Base-by-base conservation (phyloP, 2,888 invertebrate species). In the Hyposoter dolosus region DNA sequence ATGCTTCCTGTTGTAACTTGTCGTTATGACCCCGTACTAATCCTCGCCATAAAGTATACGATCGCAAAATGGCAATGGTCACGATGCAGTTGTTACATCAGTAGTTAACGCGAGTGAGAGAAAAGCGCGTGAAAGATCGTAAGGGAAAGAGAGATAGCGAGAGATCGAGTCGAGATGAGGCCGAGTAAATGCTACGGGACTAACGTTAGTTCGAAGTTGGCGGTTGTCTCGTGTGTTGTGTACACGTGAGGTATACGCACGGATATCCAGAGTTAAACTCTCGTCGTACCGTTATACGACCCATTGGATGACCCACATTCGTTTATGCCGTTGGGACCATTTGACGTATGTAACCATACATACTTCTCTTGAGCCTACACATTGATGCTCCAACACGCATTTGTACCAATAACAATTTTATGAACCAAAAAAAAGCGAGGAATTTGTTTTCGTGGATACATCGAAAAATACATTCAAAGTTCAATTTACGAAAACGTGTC, bases 251-350 rank as follows among this genome's bases (percentile, higher is more conserved):
- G 60, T 60, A 60, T 71, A 87, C 76, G 85, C 85, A 76, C 76
- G 53, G 43, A 43, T 28, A 35, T 45, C 79, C 53, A 88, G 89
- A 88, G 71, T 60, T 60, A 28, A 72, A 82, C 88, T 89, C 88
- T 88, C 89, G 75, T 88, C 89, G 88, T 92, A 93, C 93, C 92
- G 93, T 93, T 94, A 93, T 87, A 88, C 91, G 93, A 93, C 93
- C 93, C 93, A 92, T 92, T 90, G 91, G 60, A 90, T 89, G 92
- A 90, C 91, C 91, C 91, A 91, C 91, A 91, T 91, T 85, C 82
- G 63, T 69, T 50, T 71, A 78, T 68, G 83, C 80, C 84, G 77
- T 75, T 69, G 79, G 74, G 68, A 75, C 83, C 53, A 75, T 80
- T 83, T 83, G 75, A 82, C 68, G 53, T 56, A 53, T 75, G 68